Evolutionary conservation across 1,140 invertebrate species (phyloP).

Genomic region (Popillia japonica): DNA sequence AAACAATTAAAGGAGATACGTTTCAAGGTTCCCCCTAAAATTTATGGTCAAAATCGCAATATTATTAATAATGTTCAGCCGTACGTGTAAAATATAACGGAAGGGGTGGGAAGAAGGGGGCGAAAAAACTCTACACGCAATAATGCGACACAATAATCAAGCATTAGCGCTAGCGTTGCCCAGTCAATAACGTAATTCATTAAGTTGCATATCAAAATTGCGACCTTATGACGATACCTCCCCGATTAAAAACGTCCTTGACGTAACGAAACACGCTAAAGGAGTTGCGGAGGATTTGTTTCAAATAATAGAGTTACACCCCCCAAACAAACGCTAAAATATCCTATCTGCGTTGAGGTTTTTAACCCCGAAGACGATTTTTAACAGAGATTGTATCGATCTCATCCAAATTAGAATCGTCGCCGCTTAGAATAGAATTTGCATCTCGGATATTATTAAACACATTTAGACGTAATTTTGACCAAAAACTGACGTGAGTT

Average conservation of each 20-base stretch:
- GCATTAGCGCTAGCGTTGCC: conserved; percentile 22
- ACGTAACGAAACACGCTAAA: neutral
- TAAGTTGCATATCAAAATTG: conserved; percentile 2
- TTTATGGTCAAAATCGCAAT: no score
- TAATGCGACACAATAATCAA: conserved; percentile 20
- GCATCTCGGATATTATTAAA: no score
- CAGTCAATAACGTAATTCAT: conserved; percentile 26
- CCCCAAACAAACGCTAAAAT: neutral
- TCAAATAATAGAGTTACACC: neutral
- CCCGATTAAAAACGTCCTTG: conserved; percentile 20
- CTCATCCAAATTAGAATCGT: neutral
- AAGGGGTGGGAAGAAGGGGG: neutral
- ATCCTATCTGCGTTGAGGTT: neutral
- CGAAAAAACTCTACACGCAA: conserved; percentile 17
- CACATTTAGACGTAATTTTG: no score
- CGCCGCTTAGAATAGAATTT: neutral
- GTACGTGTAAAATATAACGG: no score
- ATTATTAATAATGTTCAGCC: no score
- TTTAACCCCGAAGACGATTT: conserved; percentile 1
- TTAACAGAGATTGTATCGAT: neutral
- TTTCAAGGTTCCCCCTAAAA: no score
- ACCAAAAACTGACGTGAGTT: no score
- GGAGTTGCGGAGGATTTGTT: neutral
- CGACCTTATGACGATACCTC: conserved; percentile 19
- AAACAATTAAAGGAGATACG: no score